Conservation (phyloP, 2,797 vertebrate species). For the Diceros bicornis region DNA sequence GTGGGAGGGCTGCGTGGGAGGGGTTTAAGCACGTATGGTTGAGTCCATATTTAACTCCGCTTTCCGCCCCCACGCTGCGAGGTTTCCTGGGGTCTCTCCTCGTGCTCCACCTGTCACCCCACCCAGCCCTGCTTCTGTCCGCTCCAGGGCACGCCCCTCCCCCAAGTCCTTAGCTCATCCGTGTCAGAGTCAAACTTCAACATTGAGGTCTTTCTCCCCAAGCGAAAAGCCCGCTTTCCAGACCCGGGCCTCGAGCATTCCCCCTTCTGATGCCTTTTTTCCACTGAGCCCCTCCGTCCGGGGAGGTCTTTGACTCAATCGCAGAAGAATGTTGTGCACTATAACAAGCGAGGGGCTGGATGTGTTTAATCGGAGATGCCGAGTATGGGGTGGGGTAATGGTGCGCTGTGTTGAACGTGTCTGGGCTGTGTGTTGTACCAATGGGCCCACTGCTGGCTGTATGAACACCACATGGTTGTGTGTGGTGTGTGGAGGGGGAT, state of each 20-base stretch:
- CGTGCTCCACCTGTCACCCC: slow-evolving; percentile 17
- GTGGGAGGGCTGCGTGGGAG: background rate
- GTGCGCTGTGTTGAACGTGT: rapidly evolving
- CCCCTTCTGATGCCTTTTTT: slow-evolving; percentile 53
- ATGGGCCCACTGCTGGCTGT: background rate
- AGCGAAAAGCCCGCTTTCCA: background rate
- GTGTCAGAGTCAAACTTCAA: background rate
- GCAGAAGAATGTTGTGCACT: slow-evolving; percentile 87
- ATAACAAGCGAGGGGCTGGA: background rate
- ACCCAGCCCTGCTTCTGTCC: background rate
- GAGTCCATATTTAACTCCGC: background rate
- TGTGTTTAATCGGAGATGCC: background rate
- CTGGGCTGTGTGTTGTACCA: background rate
- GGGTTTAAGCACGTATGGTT: background rate
- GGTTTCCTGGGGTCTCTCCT: background rate
- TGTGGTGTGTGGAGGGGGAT: background rate
- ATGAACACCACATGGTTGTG: background rate
- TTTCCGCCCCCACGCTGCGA: background rate
- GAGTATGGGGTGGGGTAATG: background rate
- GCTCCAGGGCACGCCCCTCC: background rate
- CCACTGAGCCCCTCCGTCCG: slow-evolving; percentile 72
- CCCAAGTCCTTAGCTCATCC: background rate
- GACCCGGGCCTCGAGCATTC: background rate
- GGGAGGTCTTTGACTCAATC: slow-evolving; percentile 86
- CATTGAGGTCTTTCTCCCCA: background rate